Percentiles rank a stretch among this genome's conserved stretches.
Conservation (phyloP, 2,113 vertebrate genomes). For the Peromyscus polionotus region DNA sequence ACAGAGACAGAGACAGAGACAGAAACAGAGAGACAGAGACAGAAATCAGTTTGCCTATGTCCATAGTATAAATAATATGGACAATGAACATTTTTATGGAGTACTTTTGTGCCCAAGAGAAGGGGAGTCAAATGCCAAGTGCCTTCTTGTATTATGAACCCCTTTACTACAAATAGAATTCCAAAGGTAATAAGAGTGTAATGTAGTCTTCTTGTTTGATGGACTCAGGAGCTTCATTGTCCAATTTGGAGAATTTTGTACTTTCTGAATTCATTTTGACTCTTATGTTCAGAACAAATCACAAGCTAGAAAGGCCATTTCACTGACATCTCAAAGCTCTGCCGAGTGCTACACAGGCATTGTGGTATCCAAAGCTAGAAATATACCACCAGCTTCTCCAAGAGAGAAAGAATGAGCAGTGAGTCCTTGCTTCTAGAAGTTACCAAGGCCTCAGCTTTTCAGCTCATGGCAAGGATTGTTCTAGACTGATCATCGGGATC, state of each 20-base stretch:
- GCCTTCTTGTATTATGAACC: neutral
- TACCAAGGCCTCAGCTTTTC: neutral
- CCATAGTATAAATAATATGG: neutral
- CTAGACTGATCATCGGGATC: neutral
- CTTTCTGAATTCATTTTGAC: constrained; percentile 32
- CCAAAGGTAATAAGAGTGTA: neutral
- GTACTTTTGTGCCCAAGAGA: constrained; percentile 3
- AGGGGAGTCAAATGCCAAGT: neutral
- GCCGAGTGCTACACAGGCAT: neutral
- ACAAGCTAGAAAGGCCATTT: neutral
- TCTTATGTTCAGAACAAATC: constrained; percentile 28
- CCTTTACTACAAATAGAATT: neutral
- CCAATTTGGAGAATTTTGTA: neutral
- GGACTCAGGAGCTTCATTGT: neutral
- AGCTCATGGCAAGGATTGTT: neutral
- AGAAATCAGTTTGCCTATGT: neutral
- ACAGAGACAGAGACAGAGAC: neutral
- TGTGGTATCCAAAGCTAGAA: neutral
- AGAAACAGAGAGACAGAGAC: neutral
- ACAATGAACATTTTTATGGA: neutral
- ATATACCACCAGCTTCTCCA: neutral
- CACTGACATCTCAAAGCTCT: neutral
- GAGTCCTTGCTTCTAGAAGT: constrained; percentile 12
- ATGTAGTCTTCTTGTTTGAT: neutral
- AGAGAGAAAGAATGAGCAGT: neutral